phyloP scores from a whole-genome alignment of 1,140 invertebrate genomes.

The Brachionus asplanchnoidis region DNA sequence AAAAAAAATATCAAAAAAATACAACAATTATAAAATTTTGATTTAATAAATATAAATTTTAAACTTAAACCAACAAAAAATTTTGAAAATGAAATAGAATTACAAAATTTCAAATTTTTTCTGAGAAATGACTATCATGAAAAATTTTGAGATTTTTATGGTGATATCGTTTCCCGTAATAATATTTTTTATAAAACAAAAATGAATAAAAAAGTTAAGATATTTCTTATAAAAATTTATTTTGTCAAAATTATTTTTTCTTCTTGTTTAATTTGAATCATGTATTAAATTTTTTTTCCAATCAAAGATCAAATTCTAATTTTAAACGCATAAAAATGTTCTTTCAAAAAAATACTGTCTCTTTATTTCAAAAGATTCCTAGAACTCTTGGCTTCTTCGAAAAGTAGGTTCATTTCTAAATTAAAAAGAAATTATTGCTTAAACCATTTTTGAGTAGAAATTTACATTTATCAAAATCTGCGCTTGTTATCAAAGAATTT shows the following conservation, averaged over 20 bases:
- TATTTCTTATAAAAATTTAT: not conserved
- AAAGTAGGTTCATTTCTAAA: not conserved
- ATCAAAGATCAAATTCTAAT: not conserved
- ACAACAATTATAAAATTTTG: too few relatives aligned
- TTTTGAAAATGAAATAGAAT: too few relatives aligned
- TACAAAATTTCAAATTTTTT: too few relatives aligned
- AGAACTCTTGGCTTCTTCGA: not conserved
- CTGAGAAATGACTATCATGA: too few relatives aligned
- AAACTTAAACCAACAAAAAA: too few relatives aligned
- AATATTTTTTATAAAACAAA: too few relatives aligned
- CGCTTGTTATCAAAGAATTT: constrained; percentile 15
- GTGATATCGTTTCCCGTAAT: too few relatives aligned
- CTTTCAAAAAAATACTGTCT: not conserved
- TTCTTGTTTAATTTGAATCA: not conserved
- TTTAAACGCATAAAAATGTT: not conserved
- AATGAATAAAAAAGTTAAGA: not conserved
- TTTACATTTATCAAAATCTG: not conserved
- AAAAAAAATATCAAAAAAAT: too few relatives aligned
- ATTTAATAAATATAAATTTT: too few relatives aligned
- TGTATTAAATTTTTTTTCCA: not conserved
- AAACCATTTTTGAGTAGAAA: not conserved
- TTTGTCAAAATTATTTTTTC: not conserved
- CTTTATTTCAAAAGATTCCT: not conserved
- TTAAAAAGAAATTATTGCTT: not conserved
- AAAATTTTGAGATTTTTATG: too few relatives aligned